Base-by-base conservation (phyloP, 2,888 invertebrate genomes). In the Urechis unicinctus region DNA sequence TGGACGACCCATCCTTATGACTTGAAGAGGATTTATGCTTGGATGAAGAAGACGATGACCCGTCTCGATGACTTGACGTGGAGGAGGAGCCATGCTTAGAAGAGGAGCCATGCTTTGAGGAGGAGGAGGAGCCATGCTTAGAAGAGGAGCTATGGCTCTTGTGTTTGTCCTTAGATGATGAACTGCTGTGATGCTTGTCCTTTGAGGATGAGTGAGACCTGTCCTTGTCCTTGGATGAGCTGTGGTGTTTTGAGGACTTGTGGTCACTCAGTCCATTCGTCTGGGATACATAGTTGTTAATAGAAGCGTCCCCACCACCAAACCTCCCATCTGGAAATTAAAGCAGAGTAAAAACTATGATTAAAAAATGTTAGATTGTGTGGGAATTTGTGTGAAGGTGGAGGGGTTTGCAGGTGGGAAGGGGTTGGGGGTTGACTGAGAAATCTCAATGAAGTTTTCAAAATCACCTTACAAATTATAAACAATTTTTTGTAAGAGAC, bases 121-220 rank as follows among this genome's bases (percentile, higher is more conserved):
- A n/a, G 2, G 6, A 36, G 2, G 49, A 49, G 5, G 54, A 54
- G 57, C 55, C 57, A 49, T 13, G 60, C 56, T 5, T n/a, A n/a
- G 60, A 60, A 26, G 59, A 61, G 43, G 57, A 53, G 21, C 53
- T 57, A 28, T 64, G 61, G 36, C 52, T 25, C 55, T 58, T 30
- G 53, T 55, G 25, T 54, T 55, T 41, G 57, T 48, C 13, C 54
- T 43, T 36, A 48, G 53, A 43, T 22, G 52, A 50, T 21, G 64
- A 63, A 49, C 64, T 63, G 51, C 65, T 60, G 36, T 66, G 62
- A 17, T 63, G 61, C 31, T 52, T 63, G n/a, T 63, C 61, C 45
- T 52, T 55, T 17, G 62, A 62, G n/a, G 61, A 62, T 48, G 57
- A 58, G n/a, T 4, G 9, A 25, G 43, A 25, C 22, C 29, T 5